Conservation (phyloP, 2,888 invertebrate species). For the Altica lythri region DNA sequence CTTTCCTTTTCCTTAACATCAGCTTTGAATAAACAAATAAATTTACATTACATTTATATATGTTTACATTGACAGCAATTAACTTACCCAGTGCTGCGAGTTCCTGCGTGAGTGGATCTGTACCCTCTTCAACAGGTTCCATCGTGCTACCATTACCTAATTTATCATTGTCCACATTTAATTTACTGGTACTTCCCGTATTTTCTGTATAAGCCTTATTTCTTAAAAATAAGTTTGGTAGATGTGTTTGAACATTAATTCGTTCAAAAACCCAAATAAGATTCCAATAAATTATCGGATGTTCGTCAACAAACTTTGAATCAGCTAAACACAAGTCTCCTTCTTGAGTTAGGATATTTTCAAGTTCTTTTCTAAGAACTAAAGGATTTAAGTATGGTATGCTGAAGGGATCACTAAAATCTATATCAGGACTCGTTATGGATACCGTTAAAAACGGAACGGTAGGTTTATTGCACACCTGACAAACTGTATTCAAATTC, state of each 20-base stretch:
- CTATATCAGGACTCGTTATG: slow-evolving; percentile 57
- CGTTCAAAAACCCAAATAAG: slow-evolving; percentile 95
- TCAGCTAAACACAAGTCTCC: slow-evolving; percentile 79
- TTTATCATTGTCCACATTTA: slow-evolving; percentile 20
- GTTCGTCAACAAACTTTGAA: slow-evolving; percentile 89
- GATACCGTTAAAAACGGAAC: slow-evolving; percentile 86
- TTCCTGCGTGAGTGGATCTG: slow-evolving; percentile 58
- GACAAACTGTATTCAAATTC: slow-evolving; percentile 93
- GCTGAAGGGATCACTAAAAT: slow-evolving; percentile 66
- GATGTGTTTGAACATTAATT: slow-evolving; percentile 88
- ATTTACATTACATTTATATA: slow-evolving; percentile 5
- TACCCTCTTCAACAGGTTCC: slow-evolving; percentile 56
- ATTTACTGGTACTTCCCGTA: slow-evolving; percentile 37
- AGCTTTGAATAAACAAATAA: slow-evolving; percentile 40
- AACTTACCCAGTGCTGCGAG: slow-evolving; percentile 53
- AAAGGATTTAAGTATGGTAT: slow-evolving; percentile 97
- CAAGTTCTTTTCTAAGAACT: slow-evolving; percentile 95
- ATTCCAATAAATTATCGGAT: slow-evolving; percentile 99
- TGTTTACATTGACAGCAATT: background rate
- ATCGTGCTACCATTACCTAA: slow-evolving; percentile 39
- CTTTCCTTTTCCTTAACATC: slow-evolving; percentile 42
- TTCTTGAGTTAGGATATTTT: slow-evolving; percentile 80
- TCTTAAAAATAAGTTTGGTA: slow-evolving; percentile 80
- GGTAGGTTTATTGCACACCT: slow-evolving; percentile 85
- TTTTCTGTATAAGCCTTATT: slow-evolving; percentile 42